A percentile compares a stretch with the other conserved stretches of the same genome.
These are phyloP conservation scores for Amphipyra tragopoginis DNA, from an alignment of 2,888 invertebrate species.

Conservation along the genomic window DNA sequence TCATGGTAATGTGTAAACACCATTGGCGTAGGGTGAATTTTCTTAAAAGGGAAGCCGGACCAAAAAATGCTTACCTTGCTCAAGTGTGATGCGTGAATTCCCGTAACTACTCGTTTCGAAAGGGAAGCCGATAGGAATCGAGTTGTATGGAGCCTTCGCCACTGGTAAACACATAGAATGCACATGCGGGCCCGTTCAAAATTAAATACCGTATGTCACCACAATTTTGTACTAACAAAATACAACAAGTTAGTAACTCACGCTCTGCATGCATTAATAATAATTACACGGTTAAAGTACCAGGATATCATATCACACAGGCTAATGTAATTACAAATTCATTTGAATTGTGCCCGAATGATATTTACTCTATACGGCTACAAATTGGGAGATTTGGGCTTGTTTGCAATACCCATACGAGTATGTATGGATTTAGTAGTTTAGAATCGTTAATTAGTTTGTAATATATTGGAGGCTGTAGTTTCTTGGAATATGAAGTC, in stretches of 20 bases:
- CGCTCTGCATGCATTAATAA: slow-evolving; percentile 45
- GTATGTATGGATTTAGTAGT: background rate
- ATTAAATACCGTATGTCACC: slow-evolving; percentile 6
- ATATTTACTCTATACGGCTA: slow-evolving; percentile 16
- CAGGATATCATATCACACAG: slow-evolving; percentile 36
- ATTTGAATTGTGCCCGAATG: slow-evolving; percentile 46
- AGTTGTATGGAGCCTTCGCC: too few species aligned
- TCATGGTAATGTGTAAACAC: background rate
- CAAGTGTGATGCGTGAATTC: too few species aligned
- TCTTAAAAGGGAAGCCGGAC: too few species aligned
- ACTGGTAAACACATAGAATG: slow-evolving; percentile 1
- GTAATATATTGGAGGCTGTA: slow-evolving; percentile 4
- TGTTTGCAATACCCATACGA: slow-evolving; percentile 9
- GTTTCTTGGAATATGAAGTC: too few species aligned
- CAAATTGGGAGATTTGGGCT: slow-evolving; percentile 17
- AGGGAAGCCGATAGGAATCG: too few species aligned
- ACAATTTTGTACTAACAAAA: slow-evolving; percentile 19
- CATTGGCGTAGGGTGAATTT: too few species aligned
- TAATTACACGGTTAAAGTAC: slow-evolving; percentile 44
- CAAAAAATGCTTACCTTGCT: too few species aligned
- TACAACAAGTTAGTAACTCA: slow-evolving; percentile 35
- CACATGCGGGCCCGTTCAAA: background rate
- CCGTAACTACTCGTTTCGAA: too few species aligned
- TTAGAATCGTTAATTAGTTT: slow-evolving; percentile 37
- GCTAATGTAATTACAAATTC: slow-evolving; percentile 47